Percentiles rank a stretch among this genome's conserved stretches.
Evolutionary conservation across 2,888 invertebrate species (phyloP).

Genomic region (Drosophila setosimentum): DNA sequence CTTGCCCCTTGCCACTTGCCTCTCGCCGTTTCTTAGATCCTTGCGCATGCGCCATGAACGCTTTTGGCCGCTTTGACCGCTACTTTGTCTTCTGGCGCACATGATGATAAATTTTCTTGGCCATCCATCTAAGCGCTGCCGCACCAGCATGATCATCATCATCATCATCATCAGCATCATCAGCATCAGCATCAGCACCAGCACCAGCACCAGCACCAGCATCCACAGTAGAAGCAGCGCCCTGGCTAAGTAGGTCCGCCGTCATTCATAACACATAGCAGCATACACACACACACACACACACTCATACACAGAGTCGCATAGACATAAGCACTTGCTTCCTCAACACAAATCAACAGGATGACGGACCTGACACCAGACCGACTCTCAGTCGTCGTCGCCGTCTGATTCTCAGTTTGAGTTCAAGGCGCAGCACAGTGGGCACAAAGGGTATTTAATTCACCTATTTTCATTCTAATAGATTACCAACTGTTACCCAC

Average conservation of each 20-base stretch:
- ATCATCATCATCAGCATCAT: constrained; percentile 35
- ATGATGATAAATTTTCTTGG: constrained; percentile 67
- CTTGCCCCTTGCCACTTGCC: constrained; percentile 4
- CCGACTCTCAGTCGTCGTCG: constrained; percentile 20
- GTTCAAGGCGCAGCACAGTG: not conserved
- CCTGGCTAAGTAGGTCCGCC: constrained; percentile 62
- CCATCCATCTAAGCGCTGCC: constrained; percentile 66
- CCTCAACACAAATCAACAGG: constrained; percentile 77
- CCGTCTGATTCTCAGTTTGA: not conserved
- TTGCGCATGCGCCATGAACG: constrained; percentile 62
- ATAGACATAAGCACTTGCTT: constrained; percentile 73
- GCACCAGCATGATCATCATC: constrained; percentile 35
- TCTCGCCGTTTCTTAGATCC: constrained; percentile 59
- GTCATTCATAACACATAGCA: constrained; percentile 60
- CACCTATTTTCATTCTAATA: not conserved
- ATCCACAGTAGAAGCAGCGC: constrained; percentile 48
- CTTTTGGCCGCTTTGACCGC: constrained; percentile 29
- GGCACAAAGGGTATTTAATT: not conserved
- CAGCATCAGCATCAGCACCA: constrained; percentile 28
- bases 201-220: constrained; percentile 24
- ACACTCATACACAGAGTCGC: constrained; percentile 18
- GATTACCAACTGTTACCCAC: not conserved
- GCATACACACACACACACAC: constrained; percentile 9
- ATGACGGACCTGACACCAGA: constrained; percentile 73
- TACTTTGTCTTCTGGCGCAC: constrained; percentile 71